phyloP scores from a whole-genome alignment of 1,140 invertebrate species.

The Lasioglossum baleicum region DNA sequence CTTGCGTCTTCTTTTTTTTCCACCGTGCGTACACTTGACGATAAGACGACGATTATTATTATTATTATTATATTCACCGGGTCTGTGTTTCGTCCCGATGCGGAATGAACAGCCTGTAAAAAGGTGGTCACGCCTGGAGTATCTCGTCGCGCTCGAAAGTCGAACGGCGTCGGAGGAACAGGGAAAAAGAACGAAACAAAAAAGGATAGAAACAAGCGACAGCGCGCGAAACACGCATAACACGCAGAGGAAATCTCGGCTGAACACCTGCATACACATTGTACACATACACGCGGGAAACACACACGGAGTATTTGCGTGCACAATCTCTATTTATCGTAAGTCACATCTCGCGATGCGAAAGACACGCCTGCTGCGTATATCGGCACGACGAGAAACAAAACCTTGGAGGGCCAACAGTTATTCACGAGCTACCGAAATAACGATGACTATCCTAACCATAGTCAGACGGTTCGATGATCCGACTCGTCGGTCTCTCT shows the following conservation, averaged over 20 bases:
- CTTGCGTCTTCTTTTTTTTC: constrained; percentile 32
- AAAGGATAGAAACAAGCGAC: no score
- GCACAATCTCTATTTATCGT: constrained; percentile 42
- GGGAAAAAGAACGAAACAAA: not conserved
- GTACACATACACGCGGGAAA: not conserved
- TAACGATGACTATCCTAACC: constrained; percentile 39
- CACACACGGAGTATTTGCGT: constrained; percentile 28
- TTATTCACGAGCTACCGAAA: not conserved
- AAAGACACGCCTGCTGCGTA: not conserved
- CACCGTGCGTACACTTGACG: constrained; percentile 15
- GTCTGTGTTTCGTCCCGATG: constrained; percentile 31
- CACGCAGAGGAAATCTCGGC: constrained; percentile 11
- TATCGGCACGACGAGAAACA: not conserved
- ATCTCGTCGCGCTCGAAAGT: constrained; percentile 38
- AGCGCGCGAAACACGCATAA: not conserved
- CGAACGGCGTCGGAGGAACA: not conserved
- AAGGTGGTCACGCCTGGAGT: not conserved
- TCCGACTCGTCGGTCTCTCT: not conserved
- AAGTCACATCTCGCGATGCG: constrained; percentile 3
- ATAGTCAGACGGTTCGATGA: constrained; percentile 13
- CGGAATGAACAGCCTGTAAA: constrained; percentile 19
- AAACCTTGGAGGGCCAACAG: not conserved
- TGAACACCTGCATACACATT: not conserved
- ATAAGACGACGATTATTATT: not conserved
- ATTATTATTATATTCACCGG: constrained; percentile 19